Conservation (phyloP, 2,797 vertebrate species). For the Aulostomus chinensis region DNA sequence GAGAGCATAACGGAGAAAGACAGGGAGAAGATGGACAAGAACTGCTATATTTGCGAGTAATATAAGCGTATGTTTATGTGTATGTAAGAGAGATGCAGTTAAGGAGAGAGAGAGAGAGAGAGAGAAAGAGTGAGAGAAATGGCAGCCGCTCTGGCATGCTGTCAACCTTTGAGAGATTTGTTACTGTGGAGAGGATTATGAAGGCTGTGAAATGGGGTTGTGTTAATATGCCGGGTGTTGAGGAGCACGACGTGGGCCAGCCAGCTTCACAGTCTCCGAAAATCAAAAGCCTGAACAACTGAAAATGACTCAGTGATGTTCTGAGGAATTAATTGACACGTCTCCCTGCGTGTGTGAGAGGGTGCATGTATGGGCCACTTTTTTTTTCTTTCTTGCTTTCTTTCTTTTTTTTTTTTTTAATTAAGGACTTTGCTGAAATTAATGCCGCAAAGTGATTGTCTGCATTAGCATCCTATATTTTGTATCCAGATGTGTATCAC, state of each 20-base stretch:
- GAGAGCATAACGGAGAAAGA: conserved; percentile 10
- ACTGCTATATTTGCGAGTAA: conserved; percentile 32
- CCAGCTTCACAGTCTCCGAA: conserved; percentile 44
- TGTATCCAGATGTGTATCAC: neutral
- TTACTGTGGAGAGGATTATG: conserved; percentile 68
- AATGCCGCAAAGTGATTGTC: no score
- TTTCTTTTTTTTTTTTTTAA: no score
- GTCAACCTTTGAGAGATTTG: conserved; percentile 74
- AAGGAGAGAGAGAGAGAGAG: conserved; percentile 15
- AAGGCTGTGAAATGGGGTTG: conserved; percentile 65
- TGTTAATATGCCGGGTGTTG: conserved; percentile 67
- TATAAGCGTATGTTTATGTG: conserved; percentile 43
- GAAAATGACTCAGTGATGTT: conserved; percentile 38
- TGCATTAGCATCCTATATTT: no score
- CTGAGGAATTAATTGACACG: conserved; percentile 38
- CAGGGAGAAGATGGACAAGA: conserved; percentile 33
- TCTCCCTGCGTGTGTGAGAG: conserved; percentile 5
- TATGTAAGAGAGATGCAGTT: conserved; percentile 33
- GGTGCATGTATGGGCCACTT: neutral
- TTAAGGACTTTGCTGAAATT: no score
- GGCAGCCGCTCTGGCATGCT: conserved; percentile 48
- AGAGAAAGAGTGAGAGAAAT: conserved; percentile 38
- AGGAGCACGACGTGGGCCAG: conserved; percentile 51
- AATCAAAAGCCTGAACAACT: conserved; percentile 57
- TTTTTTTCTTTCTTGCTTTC: no score